phyloP scores from a whole-genome alignment of 2,113 vertebrate species.

The Perca flavescens region DNA sequence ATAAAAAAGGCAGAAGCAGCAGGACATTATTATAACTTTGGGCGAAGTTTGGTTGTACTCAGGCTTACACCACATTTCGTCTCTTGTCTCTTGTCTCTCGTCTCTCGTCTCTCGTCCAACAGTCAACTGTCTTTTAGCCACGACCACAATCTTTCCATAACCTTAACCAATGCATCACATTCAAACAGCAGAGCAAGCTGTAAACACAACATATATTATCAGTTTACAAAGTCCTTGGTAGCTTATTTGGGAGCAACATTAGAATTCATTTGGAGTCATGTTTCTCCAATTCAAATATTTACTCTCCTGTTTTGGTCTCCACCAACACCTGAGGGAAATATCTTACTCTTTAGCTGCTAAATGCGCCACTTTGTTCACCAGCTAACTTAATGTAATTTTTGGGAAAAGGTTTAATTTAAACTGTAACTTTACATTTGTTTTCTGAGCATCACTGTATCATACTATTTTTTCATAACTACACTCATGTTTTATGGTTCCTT shows the following conservation, averaged over 20 bases:
- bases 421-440: too few species aligned
- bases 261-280: too few species aligned
- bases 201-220: neutral
- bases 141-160: neutral
- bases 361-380: too few species aligned
- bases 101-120: neutral
- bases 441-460: too few species aligned
- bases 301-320: too few species aligned
- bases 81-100: neutral
- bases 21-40: neutral
- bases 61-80: neutral
- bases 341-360: too few species aligned
- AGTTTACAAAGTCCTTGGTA: neutral
- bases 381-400: too few species aligned
- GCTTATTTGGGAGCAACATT: neutral
- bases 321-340: too few species aligned
- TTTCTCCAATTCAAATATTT: too few species aligned
- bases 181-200: neutral
- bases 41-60: neutral
- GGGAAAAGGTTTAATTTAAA: too few species aligned
- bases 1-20: slow-evolving; percentile 22
- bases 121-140: neutral
- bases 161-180: neutral
- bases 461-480: too few species aligned
- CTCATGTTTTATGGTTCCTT: too few species aligned